These are phyloP conservation scores for Colossoma macropomum DNA, from an alignment of 2,113 vertebrate species.

Conservation along the genomic window DNA sequence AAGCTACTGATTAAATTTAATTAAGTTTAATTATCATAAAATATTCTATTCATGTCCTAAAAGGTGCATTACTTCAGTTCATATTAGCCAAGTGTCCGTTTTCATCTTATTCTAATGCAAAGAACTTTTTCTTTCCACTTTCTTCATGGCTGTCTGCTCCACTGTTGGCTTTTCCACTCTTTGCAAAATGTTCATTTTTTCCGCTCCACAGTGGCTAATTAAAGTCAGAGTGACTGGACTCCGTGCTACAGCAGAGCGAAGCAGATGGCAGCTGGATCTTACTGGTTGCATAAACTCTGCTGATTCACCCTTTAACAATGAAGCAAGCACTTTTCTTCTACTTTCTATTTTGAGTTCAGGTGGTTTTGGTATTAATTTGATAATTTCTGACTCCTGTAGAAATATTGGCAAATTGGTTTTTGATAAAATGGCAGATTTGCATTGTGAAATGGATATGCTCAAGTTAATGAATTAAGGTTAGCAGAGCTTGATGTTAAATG, in stretches of 20 bases:
- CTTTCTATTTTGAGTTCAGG: not conserved
- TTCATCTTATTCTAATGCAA: not conserved
- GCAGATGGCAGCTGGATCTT: slow-evolving; percentile 5
- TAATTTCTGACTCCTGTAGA: not conserved
- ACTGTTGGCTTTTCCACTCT: not conserved
- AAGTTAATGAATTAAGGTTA: not conserved
- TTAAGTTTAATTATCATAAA: not conserved
- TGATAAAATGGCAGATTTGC: not conserved
- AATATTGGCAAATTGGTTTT: not conserved
- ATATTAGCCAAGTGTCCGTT: not conserved
- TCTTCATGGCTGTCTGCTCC: not conserved
- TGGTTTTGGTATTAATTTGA: not conserved
- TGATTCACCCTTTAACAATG: not conserved
- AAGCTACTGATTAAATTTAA: not conserved
- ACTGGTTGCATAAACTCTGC: not conserved
- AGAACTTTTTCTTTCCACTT: not conserved
- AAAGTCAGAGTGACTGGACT: not conserved
- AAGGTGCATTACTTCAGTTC: not conserved
- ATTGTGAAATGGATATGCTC: not conserved
- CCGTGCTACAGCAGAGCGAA: not conserved
- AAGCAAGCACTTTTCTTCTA: not conserved
- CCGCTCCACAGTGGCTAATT: not conserved
- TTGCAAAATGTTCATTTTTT: slow-evolving; percentile 2
- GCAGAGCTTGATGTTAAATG: slow-evolving; percentile 12
- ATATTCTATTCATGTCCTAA: not conserved